These are phyloP conservation scores for Squalus acanthias DNA, from an alignment of 2,797 vertebrate genomes.

Conservation along the genomic window DNA sequence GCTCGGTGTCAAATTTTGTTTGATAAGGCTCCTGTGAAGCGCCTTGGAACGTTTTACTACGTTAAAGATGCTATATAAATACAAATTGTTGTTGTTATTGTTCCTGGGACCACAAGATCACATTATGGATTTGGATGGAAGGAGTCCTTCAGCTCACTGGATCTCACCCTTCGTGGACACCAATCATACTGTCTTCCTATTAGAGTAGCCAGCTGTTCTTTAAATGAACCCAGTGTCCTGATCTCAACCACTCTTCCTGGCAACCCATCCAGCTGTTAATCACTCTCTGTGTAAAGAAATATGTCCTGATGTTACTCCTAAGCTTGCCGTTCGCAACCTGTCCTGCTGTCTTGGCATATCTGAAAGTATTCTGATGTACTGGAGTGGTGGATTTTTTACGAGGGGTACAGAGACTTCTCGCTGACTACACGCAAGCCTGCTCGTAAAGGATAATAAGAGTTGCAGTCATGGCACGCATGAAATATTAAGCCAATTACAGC, in stretches of 20 bases:
- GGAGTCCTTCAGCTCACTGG: background rate
- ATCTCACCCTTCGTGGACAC: background rate
- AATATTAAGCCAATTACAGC: conserved; percentile 2
- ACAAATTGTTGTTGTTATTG: background rate
- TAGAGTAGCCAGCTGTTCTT: background rate
- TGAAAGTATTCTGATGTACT: background rate
- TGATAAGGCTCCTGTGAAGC: no score
- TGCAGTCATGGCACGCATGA: background rate
- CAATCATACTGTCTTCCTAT: background rate
- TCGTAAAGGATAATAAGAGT: conserved; percentile 9
- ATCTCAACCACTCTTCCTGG: background rate
- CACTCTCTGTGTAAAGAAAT: background rate
- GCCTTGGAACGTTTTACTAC: background rate
- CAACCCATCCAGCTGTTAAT: background rate
- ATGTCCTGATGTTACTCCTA: background rate
- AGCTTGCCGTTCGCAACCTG: background rate
- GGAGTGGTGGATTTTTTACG: background rate
- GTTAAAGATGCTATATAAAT: background rate
- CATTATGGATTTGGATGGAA: background rate
- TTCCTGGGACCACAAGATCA: background rate
- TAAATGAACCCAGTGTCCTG: background rate
- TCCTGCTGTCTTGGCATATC: background rate
- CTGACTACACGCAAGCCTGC: background rate
- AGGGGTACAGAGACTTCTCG: background rate
- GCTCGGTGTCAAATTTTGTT: background rate